A percentile compares a stretch with the other conserved stretches of the same genome.
phyloP scores from a whole-genome alignment of 2,113 vertebrate genomes.

The Morone saxatilis region DNA sequence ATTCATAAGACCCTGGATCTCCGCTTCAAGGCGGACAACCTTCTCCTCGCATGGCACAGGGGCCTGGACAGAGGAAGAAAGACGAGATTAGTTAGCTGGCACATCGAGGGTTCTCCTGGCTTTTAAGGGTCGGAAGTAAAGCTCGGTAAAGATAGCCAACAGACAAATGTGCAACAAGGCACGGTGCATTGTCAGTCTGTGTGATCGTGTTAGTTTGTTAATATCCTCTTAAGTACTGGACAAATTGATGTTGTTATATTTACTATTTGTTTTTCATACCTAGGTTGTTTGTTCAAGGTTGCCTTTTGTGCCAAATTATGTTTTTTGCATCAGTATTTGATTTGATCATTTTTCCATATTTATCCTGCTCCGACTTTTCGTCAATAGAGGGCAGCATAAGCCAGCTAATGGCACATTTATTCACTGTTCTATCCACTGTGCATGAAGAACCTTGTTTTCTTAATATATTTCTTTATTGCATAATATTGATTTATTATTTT shows the following conservation, averaged over 20 bases:
- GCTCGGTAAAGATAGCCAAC: not conserved
- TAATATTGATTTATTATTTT: not conserved
- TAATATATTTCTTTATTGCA: too few species aligned
- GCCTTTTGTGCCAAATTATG: not conserved
- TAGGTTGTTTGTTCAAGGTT: not conserved
- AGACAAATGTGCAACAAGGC: not conserved
- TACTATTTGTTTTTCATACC: not conserved
- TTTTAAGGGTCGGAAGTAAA: not conserved
- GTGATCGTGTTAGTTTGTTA: too few species aligned
- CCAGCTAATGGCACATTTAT: not conserved
- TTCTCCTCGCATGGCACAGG: slow-evolving; percentile 64
- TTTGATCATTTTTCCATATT: not conserved
- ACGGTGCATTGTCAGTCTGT: not conserved
- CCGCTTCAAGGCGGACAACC: slow-evolving; percentile 54
- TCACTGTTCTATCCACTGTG: not conserved
- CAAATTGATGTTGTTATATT: not conserved
- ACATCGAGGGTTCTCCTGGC: not conserved
- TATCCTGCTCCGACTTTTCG: not conserved
- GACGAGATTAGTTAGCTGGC: not conserved
- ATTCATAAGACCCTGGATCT: slow-evolving; percentile 53
- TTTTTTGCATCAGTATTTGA: not conserved
- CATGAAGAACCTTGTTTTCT: too few species aligned
- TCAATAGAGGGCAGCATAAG: slow-evolving; percentile 23
- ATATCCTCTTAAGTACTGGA: not conserved
- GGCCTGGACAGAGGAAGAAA: slow-evolving; percentile 33